These are phyloP conservation scores for Columba guinea DNA, from an alignment of 2,797 vertebrate genomes.

Conservation along the genomic window DNA sequence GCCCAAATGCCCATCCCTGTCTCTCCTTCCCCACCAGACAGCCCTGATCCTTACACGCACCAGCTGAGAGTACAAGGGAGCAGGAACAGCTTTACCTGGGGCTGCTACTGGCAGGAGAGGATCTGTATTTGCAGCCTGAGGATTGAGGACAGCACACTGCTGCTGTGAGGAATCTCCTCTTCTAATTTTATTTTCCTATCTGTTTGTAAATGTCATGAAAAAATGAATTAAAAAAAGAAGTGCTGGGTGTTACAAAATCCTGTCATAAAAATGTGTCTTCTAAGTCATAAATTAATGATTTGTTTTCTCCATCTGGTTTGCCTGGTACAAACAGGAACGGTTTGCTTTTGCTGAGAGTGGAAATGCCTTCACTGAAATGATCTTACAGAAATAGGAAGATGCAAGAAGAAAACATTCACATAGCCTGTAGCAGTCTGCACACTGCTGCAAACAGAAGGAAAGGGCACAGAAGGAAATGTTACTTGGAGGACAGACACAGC, in stretches of 20 bases:
- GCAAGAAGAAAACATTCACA: not conserved
- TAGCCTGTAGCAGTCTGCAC: not conserved
- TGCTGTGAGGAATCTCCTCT: not conserved
- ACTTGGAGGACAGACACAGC: not conserved
- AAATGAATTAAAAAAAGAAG: not conserved
- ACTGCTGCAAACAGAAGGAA: not conserved
- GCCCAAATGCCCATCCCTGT: not conserved
- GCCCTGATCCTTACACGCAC: not conserved
- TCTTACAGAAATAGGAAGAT: not conserved
- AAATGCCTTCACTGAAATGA: constrained; percentile 15
- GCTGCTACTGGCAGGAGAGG: not conserved
- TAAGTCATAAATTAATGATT: constrained; percentile 42
- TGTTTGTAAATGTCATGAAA: not conserved
- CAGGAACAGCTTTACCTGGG: not conserved
- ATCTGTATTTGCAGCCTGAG: not conserved
- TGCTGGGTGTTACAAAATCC: not conserved
- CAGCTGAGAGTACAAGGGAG: not conserved
- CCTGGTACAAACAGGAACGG: not conserved
- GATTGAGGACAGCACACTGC: not conserved
- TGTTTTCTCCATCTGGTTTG: constrained; percentile 21
- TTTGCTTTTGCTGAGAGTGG: constrained; percentile 20
- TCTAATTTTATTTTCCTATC: constrained; percentile 36
- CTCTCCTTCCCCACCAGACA: not conserved
- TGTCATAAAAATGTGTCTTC: not conserved
- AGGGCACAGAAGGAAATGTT: not conserved